Evolutionary conservation across 2,888 invertebrate species (phyloP), one percentile per base, ranked within the genome.

Genomic region (Lithophane socia): DNA sequence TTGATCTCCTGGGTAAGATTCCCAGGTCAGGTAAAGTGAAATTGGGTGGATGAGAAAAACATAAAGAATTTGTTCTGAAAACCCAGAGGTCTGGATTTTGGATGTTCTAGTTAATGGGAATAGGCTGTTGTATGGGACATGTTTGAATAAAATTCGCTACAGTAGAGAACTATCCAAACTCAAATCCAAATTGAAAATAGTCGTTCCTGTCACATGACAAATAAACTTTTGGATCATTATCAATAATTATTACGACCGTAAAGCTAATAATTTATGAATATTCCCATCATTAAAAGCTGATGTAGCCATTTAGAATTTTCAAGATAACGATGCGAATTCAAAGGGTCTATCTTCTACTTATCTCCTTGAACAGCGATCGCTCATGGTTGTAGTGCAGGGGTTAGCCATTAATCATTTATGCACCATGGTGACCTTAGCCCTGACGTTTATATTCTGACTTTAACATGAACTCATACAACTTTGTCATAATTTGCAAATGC

Each of bases 341-440:
- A 82, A 60, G 24, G 56, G 65, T 61, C 56, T 71, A 86, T 86
- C 83, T 73, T 3, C 24, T 3, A 69, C 37, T 82, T 76, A 83
- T 77, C 60, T 67, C 3, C 8, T 21, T 37, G 49, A 72, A 72
- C 61, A 58, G 56, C 73, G 49, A 82, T 77, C 49, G 60, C 68
- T 73, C 70, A 82, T 65, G 76, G 37, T 82, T 71, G 47, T 1
- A 68, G 67, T 77, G 54, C 77, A 77, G 37, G 10, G 86, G 83
- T 86, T 58, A 86, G 77, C 73, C 47, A 69, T 73, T 52, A 77
- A 69, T 77, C 56, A 77, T 82, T 58, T 64, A 82, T 74, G 64
- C 71, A 61, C 47, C 64, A 47, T 37, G 3, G 8, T 10, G 86
- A 86, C 67, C 73, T 86, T 16, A 68, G 42, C n/a, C 52, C 52